A percentile compares a stretch with the other conserved stretches of the same genome.
These are phyloP conservation scores for Pseudopodoces humilis DNA, from an alignment of 2,113 vertebrate genomes.

Conservation along the genomic window DNA sequence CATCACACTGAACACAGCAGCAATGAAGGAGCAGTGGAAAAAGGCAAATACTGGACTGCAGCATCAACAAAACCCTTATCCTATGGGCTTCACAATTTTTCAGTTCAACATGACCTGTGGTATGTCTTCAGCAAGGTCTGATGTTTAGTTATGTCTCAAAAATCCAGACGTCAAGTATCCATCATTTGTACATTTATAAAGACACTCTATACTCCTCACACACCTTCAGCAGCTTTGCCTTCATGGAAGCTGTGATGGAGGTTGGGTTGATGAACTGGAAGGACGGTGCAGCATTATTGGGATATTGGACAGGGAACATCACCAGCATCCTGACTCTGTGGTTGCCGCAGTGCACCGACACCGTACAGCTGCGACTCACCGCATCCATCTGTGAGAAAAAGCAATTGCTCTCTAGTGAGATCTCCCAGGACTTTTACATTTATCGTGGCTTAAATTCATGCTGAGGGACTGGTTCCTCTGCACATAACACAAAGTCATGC, in stretches of 20 bases:
- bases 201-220: not conserved
- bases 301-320: slow-evolving; percentile 94
- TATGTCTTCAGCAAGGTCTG: not conserved
- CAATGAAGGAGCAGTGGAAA: not conserved
- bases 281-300: slow-evolving; percentile 92
- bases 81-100: not conserved
- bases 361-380: slow-evolving; percentile 88
- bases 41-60: not conserved
- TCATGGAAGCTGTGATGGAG: slow-evolving; percentile 91
- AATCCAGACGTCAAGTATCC: not conserved
- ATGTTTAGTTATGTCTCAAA: not conserved
- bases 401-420: not conserved
- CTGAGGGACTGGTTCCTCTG: not conserved
- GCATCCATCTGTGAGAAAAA: slow-evolving; percentile 89
- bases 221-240: slow-evolving; percentile 95
- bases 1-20: not conserved
- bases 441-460: not conserved
- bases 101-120: not conserved
- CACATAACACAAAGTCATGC: accelerated
- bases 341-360: slow-evolving; percentile 89
- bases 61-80: not conserved
- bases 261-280: slow-evolving; percentile 96
- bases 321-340: slow-evolving; percentile 93
- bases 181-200: not conserved
- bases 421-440: not conserved